Evolutionary conservation across 2,888 invertebrate genomes (phyloP), one percentile per base, ranked within the genome.

Genomic region (Strigamia crassipes): DNA sequence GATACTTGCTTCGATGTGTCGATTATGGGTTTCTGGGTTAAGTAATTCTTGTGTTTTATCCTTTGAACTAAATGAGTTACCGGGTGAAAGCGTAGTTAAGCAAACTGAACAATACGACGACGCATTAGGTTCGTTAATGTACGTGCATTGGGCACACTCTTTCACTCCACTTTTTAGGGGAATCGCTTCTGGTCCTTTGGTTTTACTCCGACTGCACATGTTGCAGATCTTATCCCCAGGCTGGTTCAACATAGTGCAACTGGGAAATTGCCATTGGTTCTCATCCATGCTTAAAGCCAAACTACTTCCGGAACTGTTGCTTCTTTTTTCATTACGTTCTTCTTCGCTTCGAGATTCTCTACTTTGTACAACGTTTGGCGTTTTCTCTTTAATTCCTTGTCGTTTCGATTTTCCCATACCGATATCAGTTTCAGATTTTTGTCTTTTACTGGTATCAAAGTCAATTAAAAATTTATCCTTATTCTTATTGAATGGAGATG

Each of bases 111-210:
- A 94, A 12, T 86, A 86, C 51, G 89, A 89, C 51, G 89, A 89
- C 9, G 91, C 91, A 81, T 91, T 91, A 85, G 91, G 91, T 77
- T 91, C 90, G 86, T 94, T 94, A 56, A 94, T 93, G 78, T 94
- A 89, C 1, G 94, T 94, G 86, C 94, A 94, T 34, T 91, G 89
- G 0, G 92, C 92, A 84, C 94, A 94, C 86, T 93, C 92, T 79
- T 92, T 90, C 0, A 94, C 94, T 0, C 94, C 94, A 12, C 93
- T 92, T 21, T 92, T 91, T 78, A 94, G 88, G 0, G 93, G 92
- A 83, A 90, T 90, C 31, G 91, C 89, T 85, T 92, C 91, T 6
- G 91, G 90, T 0, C 91, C 92, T 78, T 87, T 87, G 78, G 86
- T 87, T 82, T 89, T 89, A 0, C 92, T 92, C 86, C 93, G 93